A percentile compares a stretch with the other conserved stretches of the same genome.
Evolutionary conservation across 2,888 invertebrate species (phyloP).

Genomic region (Mythimna loreyi): DNA sequence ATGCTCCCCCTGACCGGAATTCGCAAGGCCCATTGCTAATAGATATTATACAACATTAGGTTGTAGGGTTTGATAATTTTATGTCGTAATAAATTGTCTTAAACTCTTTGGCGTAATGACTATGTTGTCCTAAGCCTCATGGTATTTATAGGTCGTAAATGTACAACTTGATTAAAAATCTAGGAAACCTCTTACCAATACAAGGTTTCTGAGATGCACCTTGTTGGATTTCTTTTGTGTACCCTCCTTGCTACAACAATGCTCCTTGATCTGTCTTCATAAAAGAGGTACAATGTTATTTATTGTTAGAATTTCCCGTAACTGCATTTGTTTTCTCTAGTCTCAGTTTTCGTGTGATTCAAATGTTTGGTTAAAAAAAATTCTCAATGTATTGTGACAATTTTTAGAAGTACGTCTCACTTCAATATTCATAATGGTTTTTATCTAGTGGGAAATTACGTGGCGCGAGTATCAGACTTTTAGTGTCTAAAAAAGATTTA

Average conservation of each 20-base stretch:
- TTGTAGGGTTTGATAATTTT: slow-evolving; percentile 16
- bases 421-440: too few relatives aligned
- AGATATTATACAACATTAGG: slow-evolving; percentile 15
- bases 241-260: not conserved
- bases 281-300: too few relatives aligned
- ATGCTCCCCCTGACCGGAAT: slow-evolving; percentile 39
- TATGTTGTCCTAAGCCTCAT: slow-evolving; percentile 22
- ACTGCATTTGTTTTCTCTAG: not conserved
- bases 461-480: too few relatives aligned
- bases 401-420: too few relatives aligned
- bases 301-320: too few relatives aligned
- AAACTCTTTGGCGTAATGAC: not conserved
- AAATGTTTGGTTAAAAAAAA: too few relatives aligned
- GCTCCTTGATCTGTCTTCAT: not conserved
- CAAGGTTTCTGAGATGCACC: not conserved
- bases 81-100: slow-evolving; percentile 17
- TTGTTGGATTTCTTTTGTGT: too few relatives aligned
- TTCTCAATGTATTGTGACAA: too few relatives aligned
- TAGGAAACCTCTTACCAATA: slow-evolving; percentile 8
- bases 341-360: not conserved
- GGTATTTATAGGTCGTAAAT: slow-evolving; percentile 43
- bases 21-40: slow-evolving; percentile 23
- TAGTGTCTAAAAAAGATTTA: too few relatives aligned
- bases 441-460: too few relatives aligned
- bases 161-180: slow-evolving; percentile 26